Base-by-base conservation (phyloP, 2,113 vertebrate species). In the Datnioides undecimradiatus region DNA sequence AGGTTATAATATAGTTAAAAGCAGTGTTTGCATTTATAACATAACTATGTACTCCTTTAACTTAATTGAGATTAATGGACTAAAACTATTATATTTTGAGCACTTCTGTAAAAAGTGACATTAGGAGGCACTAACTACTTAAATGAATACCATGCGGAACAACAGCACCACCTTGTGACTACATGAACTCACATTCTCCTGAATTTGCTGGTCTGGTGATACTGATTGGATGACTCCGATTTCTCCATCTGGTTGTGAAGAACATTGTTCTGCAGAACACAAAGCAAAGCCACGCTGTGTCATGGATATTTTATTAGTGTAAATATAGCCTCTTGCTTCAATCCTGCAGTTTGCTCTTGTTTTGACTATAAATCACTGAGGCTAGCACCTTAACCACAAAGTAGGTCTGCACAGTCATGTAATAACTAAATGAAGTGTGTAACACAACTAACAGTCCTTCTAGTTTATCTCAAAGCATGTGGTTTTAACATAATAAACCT, bases 81-180 rank as follows among this genome's bases (percentile, higher is more conserved):
- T 33, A 41, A 58, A 60, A 33, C 0, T n/a, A 49, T 33, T 41
- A 0, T 52, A 19, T 16, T 63, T 25, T 45, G 16, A 25, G 10
- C 4, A 29, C 19, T 14, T 29, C 2, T 27, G 14, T 68, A 36
- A 64, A 31, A 59, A 10, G 10, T 10, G 7, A 2, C 6, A 6
- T 13, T 63, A 16, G 17, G 16, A 6, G 25, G 51, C 14, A 5
- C 2, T 4, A 14, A 40, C 8, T 1, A 1, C 19, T n/a, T 27
- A 3, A 16, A 9, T 25, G 40, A 46, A 34, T 23, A 13, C 4
- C 29, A 34, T 21, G 59, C 46, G 34, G 78, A 70, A 54, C 86
- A 81, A 91, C 73, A 87, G 73, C 72, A 74, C 91, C 93, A 91
- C 83, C 94, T 92, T 76, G 91, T 92, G 94, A 71, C 19, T 11